A percentile compares a stretch with the other conserved stretches of the same genome.
phyloP scores from a whole-genome alignment of 2,888 invertebrate species.

The Heterodera filipjevi region DNA sequence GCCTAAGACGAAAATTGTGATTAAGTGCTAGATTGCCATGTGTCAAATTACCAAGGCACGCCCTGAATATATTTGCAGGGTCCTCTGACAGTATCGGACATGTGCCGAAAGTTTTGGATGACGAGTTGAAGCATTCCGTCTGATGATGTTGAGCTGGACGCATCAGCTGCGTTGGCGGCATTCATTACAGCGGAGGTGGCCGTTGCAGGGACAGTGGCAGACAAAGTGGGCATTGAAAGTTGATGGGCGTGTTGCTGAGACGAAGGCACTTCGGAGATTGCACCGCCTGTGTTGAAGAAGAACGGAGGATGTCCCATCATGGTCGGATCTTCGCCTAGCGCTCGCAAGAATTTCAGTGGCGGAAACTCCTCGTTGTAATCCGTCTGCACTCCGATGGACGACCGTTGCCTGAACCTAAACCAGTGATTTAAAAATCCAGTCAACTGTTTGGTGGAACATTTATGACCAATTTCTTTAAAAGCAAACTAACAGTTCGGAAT shows the following conservation, averaged over 20 bases:
- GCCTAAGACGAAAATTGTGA: conserved; percentile 47
- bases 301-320: conserved; percentile 23
- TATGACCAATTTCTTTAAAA: not conserved
- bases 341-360: conserved; percentile 35
- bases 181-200: conserved; percentile 29
- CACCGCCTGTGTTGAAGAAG: conserved; percentile 13
- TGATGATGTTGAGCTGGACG: conserved; percentile 33
- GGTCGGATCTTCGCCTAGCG: conserved; percentile 30
- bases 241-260: conserved; percentile 16
- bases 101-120: conserved; percentile 84
- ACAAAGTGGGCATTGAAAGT: conserved; percentile 24
- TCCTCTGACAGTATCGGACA: conserved; percentile 81
- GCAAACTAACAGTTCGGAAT: conserved; percentile 30
- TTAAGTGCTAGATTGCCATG: not conserved
- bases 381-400: conserved; percentile 37
- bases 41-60: conserved; percentile 79
- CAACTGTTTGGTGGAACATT: no score
- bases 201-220: conserved; percentile 22
- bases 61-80: conserved; percentile 90
- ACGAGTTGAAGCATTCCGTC: conserved; percentile 89
- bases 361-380: conserved; percentile 42
- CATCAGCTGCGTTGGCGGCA: conserved; percentile 22
- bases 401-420: conserved; percentile 15
- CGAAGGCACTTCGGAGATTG: conserved; percentile 19
- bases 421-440: not conserved